Evolutionary conservation across 2,113 vertebrate species (phyloP).

Genomic region (Pterocles orientalis): DNA sequence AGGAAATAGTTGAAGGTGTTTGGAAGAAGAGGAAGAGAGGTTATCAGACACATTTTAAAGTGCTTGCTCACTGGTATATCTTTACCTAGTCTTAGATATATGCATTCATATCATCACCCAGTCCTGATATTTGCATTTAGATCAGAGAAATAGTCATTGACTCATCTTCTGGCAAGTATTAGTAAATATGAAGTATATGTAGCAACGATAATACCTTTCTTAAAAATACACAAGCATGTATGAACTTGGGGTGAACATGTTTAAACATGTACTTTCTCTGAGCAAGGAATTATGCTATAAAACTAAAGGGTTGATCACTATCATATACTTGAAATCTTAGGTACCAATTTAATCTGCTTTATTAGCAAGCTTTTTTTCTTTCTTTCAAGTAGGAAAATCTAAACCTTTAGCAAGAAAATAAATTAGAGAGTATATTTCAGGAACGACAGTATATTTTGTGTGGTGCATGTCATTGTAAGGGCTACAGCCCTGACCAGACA

Average conservation of each 20-base stretch:
- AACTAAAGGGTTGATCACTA: not conserved
- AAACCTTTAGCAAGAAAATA: not conserved
- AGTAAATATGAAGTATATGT: not conserved
- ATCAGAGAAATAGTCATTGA: not conserved
- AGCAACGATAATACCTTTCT: not conserved
- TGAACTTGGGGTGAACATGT: not conserved
- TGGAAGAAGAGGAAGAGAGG: not conserved
- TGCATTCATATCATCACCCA: not conserved
- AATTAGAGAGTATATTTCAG: not conserved
- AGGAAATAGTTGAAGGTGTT: not conserved
- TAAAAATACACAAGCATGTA: not conserved
- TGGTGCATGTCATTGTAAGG: not conserved
- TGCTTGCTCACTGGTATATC: not conserved
- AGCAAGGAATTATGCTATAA: not conserved
- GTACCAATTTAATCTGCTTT: not conserved
- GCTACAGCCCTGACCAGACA: not conserved
- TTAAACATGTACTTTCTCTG: not conserved
- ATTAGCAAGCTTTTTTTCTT: not conserved
- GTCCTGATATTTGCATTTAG: not conserved
- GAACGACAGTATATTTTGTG: not conserved
- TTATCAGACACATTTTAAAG: not conserved
- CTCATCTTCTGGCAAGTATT: not conserved
- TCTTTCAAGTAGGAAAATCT: conserved; percentile 5
- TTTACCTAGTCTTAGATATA: not conserved
- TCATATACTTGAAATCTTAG: not conserved